Base-by-base conservation (phyloP, 2,888 invertebrate genomes). In the Rhamnusium bicolor region DNA sequence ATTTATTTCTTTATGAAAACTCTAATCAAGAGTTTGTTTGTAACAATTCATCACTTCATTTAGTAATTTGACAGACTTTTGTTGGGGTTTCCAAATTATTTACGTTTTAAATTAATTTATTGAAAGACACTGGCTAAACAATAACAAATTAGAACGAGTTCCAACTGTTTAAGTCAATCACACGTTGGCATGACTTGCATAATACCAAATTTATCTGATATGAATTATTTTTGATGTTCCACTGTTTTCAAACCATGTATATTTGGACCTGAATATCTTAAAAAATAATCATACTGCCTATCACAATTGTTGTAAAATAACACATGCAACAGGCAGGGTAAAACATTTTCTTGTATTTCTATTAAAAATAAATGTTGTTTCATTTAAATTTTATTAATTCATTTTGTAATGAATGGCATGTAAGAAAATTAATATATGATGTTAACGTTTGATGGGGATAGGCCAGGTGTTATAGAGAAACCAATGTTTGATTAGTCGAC, bases 81-180 rank as follows among this genome's bases (percentile, higher is more conserved):
- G 54, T 54, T 12, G 54, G n/a, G 54, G 21, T 21, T 54, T 54
- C 24, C 4, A 10, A 24, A 54, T 24, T 54, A 54, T 54, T 54
- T 54, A 24, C n/a, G 19, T 54, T 54, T 54, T 24, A 24, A n/a
- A 54, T 54, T 21, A 54, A 51, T 51, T 51, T 24, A 54, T 24
- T 54, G 54, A 54, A 54, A 54, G 51, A 10, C 51, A 19, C 18
- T 51, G 5, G 12, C 19, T 18, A 14, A 51, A 56, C 24, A 56
- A 14, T 27, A 56, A 56, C 54, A 14, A 27, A 24, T 56, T 56
- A 32, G 10, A 29, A 32, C 12, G 4, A 12, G 18, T 24, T 24
- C 54, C 58, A 19, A 32, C 29, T 58, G 58, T 58, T 32, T 7
- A 16, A 14, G 18, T 58, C 58, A 58, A 29, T 58, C 58, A 58